Conservation (phyloP, 2,888 invertebrate species). For the Pyrrhopygopsis socrates region DNA sequence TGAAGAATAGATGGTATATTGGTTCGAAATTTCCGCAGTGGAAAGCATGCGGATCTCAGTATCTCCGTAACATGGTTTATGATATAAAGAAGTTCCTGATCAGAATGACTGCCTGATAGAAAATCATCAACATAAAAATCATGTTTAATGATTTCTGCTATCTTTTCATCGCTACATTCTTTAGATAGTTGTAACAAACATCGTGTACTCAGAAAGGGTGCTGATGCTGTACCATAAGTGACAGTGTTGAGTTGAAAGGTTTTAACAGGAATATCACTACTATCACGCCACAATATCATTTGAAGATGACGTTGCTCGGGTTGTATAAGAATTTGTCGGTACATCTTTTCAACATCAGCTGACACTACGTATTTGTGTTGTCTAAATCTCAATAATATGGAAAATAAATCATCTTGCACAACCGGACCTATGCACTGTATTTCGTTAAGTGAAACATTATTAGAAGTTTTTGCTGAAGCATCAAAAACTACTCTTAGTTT, state of each 20-base stretch:
- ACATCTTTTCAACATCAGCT: slow-evolving; percentile 74
- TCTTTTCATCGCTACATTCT: slow-evolving; percentile 32
- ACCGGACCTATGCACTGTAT: slow-evolving; percentile 67
- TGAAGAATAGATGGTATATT: neutral
- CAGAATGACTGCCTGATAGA: neutral
- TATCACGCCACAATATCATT: slow-evolving; percentile 70
- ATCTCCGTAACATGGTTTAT: slow-evolving; percentile 4
- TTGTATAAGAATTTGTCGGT: slow-evolving; percentile 50
- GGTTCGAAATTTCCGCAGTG: neutral
- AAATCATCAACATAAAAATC: slow-evolving; percentile 37
- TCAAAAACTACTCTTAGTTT: too few species aligned
- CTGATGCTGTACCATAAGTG: slow-evolving; percentile 45
- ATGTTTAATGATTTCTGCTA: slow-evolving; percentile 1
- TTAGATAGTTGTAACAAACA: slow-evolving; percentile 44
- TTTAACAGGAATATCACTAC: neutral
- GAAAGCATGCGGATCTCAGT: neutral
- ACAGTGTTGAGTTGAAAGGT: neutral
- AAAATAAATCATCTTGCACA: too few species aligned
- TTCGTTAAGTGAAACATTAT: slow-evolving; percentile 76
- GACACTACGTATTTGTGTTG: slow-evolving; percentile 69
- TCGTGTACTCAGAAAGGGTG: slow-evolving; percentile 48
- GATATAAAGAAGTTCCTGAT: slow-evolving; percentile 31
- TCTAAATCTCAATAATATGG: slow-evolving; percentile 70
- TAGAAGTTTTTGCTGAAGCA: slow-evolving; percentile 50
- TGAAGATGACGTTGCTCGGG: slow-evolving; percentile 63